Percentiles rank a stretch among this genome's conserved stretches.
These are phyloP conservation scores for Euzetes globulus DNA, from an alignment of 2,888 invertebrate species.

Conservation along the genomic window DNA sequence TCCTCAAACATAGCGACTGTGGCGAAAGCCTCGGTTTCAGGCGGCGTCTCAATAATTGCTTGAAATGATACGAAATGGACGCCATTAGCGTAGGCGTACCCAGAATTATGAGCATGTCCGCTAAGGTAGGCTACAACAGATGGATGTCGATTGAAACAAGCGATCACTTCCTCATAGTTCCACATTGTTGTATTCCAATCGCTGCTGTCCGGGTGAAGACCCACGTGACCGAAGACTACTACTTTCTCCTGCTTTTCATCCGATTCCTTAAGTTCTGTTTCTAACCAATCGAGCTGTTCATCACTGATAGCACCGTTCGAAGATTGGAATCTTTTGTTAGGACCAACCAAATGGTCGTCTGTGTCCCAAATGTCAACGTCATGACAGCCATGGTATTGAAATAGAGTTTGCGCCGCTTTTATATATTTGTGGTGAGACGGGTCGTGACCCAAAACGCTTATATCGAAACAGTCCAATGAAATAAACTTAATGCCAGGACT, in stretches of 20 bases:
- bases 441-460: conserved; percentile 45
- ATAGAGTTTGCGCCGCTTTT: conserved; percentile 43
- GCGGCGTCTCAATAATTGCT: conserved; percentile 46
- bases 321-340: conserved; percentile 44
- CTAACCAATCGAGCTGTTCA: conserved; percentile 47
- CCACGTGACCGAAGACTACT: conserved; percentile 47
- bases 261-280: conserved; percentile 44
- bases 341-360: conserved; percentile 43
- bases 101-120: conserved; percentile 48
- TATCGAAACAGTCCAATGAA: conserved; percentile 47
- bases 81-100: conserved; percentile 45
- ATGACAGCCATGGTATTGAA: conserved; percentile 44
- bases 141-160: conserved; percentile 44
- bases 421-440: conserved; percentile 42
- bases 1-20: conserved; percentile 44
- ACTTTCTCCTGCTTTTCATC: conserved; percentile 45
- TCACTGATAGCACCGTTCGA: conserved; percentile 48
- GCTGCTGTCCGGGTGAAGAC: conserved; percentile 43
- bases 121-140: conserved; percentile 47
- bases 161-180: conserved; percentile 46
- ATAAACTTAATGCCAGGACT: conserved; percentile 44
- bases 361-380: conserved; percentile 44
- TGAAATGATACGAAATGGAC: conserved; percentile 47
- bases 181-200: conserved; percentile 45
- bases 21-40: conserved; percentile 44